Base-by-base conservation (phyloP, 2,113 vertebrate genomes). In the Tragelaphus strepsiceros region DNA sequence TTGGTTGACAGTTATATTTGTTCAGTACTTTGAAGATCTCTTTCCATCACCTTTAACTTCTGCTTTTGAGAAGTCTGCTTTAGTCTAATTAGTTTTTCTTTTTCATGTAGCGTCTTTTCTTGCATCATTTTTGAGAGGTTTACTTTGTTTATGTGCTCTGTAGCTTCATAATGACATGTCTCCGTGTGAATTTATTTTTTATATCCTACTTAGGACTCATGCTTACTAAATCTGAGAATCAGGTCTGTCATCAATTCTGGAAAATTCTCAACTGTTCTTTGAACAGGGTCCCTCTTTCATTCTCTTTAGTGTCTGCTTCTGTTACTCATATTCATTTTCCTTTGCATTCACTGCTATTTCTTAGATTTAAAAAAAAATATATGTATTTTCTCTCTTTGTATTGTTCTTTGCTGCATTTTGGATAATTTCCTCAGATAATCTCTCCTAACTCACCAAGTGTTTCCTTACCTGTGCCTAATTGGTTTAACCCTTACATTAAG, bases 191-290 rank as follows among this genome's bases (percentile, higher is more conserved):
- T 92, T 95, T 96, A 89, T 84, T 90, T 97, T 86, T 96, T 39
- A 64, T 71, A 39, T 96, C 71, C 64, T 81, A 58, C 7, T 90
- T 78, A 43, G 61, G 49, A 88, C 21, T 91, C 58, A 43, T 84
- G 81, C 61, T 96, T 92, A 85, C 82, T 92, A 78, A 96, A 91
- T 88, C 43, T 80, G 51, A 94, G 30, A 61, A 94, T 61, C 64
- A 62, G 24, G 26, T 91, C 82, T 96, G 59, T 90, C 61, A 53
- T 77, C 54, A 94, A 10, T 90, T 96, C 35, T 62, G 67, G 6
- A 92, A 94, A 92, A 67, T 56, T 96, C 54, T 95, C 59, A 86
- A 43, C 43, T 94, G 32, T 90, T 86, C 43, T 93, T 46, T 53
- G 4, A 84, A 32, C 58, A 80, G 21, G 83, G 94, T 58, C 53